phyloP scores from a whole-genome alignment of 2,888 invertebrate species.

The Mimas tiliae region DNA sequence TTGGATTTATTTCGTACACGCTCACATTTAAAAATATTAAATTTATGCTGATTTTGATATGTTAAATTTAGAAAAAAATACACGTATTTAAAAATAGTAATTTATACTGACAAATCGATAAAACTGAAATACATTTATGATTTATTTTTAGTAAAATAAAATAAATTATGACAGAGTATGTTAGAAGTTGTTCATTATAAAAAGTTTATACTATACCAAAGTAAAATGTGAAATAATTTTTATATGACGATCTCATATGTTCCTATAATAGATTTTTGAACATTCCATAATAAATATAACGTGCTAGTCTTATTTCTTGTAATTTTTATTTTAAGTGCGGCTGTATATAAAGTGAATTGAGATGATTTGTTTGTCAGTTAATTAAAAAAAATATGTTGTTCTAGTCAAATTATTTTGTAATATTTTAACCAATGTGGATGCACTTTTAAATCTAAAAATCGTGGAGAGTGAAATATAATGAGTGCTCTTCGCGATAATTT shows the following conservation, averaged over 20 bases:
- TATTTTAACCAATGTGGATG: slow-evolving; percentile 67
- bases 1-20: no score
- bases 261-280: slow-evolving; percentile 1
- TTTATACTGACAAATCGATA: no score
- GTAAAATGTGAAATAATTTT: not conserved
- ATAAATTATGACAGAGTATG: no score
- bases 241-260: slow-evolving; percentile 23
- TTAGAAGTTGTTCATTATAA: no score
- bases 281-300: slow-evolving; percentile 19
- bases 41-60: no score
- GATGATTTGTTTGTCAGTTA: slow-evolving; percentile 66
- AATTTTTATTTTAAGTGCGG: slow-evolving; percentile 62
- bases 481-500: slow-evolving; percentile 17
- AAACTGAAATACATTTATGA: no score
- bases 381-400: slow-evolving; percentile 66
- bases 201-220: not conserved
- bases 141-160: no score
- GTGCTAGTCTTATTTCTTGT: slow-evolving; percentile 34
- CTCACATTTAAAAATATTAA: no score
- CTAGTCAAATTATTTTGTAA: slow-evolving; percentile 81
- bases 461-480: slow-evolving; percentile 31
- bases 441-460: slow-evolving; percentile 32
- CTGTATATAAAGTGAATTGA: slow-evolving; percentile 63
- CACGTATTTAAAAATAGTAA: no score
- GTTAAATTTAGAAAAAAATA: no score